Evolutionary conservation across 2,888 invertebrate genomes (phyloP).

Genomic region (Griposia aprilina): DNA sequence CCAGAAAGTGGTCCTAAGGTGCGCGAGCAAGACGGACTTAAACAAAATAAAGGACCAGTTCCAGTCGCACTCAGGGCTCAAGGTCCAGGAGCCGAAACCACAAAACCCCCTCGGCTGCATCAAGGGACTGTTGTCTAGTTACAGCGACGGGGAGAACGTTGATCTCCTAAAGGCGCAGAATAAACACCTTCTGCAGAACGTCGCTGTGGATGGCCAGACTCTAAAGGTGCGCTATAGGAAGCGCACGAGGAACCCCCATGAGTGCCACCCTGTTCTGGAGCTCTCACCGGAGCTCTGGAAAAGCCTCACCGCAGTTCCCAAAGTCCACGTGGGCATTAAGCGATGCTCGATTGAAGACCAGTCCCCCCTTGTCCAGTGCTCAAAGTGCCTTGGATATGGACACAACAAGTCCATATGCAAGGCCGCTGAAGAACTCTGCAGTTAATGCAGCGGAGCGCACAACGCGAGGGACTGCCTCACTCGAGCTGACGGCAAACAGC

Average conservation of each 20-base stretch:
- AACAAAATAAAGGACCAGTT: background rate
- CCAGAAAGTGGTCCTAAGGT: no score
- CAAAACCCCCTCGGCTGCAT: background rate
- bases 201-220: background rate
- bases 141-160: background rate
- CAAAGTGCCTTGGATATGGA: no score
- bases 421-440: no score
- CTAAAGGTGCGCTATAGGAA: background rate
- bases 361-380: no score
- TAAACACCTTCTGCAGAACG: background rate
- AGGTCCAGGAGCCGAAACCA: background rate
- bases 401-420: no score
- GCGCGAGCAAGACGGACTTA: background rate
- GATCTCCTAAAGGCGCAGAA: background rate
- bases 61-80: background rate
- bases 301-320: background rate
- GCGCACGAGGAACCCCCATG: background rate
- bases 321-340: no score
- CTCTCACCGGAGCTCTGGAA: background rate
- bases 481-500: no score
- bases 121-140: background rate
- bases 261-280: background rate
- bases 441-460: no score
- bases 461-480: no score
- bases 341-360: no score